Conservation (phyloP, 2,888 invertebrate genomes). For the Melanotus villosus region DNA sequence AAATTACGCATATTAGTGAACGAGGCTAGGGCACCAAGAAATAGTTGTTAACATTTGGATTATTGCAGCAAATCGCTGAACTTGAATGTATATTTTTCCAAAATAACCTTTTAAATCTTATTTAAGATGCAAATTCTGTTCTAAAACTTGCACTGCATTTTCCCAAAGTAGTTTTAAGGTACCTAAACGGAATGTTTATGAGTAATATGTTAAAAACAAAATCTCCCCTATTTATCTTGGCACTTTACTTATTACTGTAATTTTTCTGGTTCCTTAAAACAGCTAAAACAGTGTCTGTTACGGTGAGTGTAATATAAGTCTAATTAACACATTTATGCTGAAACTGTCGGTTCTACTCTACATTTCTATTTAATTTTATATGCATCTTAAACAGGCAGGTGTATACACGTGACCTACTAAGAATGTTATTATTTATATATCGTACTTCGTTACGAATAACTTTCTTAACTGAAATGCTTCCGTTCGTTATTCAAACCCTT, state of each 20-base stretch:
- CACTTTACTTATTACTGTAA: neutral
- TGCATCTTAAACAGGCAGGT: neutral
- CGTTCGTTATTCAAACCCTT: too few species aligned
- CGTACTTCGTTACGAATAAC: too few species aligned
- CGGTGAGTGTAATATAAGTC: neutral
- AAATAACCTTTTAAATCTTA: neutral
- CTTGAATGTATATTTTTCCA: neutral
- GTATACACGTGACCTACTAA: neutral
- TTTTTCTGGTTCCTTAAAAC: neutral
- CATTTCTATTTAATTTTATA: slow-evolving; percentile 5
- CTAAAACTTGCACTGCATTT: slow-evolving; percentile 4
- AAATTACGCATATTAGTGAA: too few species aligned
- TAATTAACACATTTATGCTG: slow-evolving; percentile 16
- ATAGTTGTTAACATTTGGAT: neutral
- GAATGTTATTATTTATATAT: neutral
- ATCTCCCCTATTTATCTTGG: too few species aligned
- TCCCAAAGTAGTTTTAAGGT: neutral
- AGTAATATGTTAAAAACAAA: too few species aligned
- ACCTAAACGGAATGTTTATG: too few species aligned
- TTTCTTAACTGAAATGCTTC: too few species aligned
- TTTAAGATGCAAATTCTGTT: neutral
- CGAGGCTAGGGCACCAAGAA: too few species aligned
- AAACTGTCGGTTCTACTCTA: slow-evolving; percentile 23
- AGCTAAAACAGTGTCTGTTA: slow-evolving; percentile 15
- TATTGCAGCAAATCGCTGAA: neutral